Conservation (phyloP, 2,888 invertebrate species). For the Mellilla xanthometata region DNA sequence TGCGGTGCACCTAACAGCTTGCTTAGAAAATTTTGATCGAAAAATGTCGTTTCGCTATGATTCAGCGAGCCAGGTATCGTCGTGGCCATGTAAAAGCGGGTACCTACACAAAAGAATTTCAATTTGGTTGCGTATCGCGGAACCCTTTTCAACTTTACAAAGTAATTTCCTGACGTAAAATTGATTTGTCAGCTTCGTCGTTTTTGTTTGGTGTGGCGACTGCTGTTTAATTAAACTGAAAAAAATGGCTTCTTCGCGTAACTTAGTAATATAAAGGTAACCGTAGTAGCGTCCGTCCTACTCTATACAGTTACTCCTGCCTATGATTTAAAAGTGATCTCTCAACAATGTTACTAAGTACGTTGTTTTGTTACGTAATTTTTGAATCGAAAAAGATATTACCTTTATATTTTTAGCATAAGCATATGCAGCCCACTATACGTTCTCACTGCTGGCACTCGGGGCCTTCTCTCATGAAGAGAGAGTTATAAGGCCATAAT, state of each 20-base stretch:
- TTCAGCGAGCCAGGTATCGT: conserved; percentile 67
- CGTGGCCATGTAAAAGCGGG: conserved; percentile 71
- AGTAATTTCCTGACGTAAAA: conserved; percentile 78
- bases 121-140: conserved; percentile 74
- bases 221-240: conserved; percentile 67
- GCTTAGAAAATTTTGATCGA: conserved; percentile 53
- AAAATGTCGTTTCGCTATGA: conserved; percentile 59
- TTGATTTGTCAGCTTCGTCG: conserved; percentile 76
- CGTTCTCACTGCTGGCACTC: no score
- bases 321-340: no score
- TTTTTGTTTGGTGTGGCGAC: conserved; percentile 68
- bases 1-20: conserved; percentile 36
- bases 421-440: no score
- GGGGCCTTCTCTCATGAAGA: no score
- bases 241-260: conserved; percentile 35
- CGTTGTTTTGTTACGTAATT: no score
- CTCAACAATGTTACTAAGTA: no score
- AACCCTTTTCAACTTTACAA: conserved; percentile 76
- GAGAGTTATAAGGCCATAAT: no score
- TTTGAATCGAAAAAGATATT: no score
- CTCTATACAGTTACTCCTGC: no score
- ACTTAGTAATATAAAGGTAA: not conserved
- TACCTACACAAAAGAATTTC: conserved; percentile 74
- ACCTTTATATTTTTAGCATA: no score
- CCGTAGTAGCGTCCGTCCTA: no score